Conservation (phyloP, 2,888 invertebrate species). For the Meta bourneti region DNA sequence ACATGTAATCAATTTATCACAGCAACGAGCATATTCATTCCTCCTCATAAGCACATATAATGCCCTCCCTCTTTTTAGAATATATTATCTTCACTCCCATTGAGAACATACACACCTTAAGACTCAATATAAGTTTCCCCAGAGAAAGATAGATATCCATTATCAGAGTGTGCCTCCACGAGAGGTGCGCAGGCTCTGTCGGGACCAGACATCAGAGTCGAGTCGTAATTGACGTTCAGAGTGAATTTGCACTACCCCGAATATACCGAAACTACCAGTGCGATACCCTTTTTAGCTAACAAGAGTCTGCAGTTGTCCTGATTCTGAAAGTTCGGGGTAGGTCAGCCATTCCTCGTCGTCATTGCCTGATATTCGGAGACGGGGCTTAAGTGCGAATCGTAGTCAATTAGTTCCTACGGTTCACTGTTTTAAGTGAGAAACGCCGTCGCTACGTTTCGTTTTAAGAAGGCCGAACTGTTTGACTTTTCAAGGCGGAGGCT, state of each 20-base stretch:
- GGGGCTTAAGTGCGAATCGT: slow-evolving; percentile 56
- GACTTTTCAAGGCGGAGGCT: neutral
- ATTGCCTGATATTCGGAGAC: neutral
- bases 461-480: neutral
- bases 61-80: neutral
- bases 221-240: neutral
- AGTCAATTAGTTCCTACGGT: slow-evolving; percentile 34
- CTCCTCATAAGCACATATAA: neutral
- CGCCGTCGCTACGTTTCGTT: neutral
- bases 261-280: neutral
- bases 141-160: neutral
- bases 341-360: slow-evolving; percentile 11
- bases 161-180: neutral
- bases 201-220: neutral
- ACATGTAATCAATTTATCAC: neutral
- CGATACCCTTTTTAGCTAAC: neutral
- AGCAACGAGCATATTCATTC: neutral
- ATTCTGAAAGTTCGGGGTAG: neutral
- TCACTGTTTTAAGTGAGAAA: slow-evolving; percentile 10
- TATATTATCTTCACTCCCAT: neutral
- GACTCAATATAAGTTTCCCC: neutral
- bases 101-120: neutral
- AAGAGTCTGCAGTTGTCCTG: neutral
- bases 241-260: neutral
- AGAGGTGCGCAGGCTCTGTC: neutral